Conservation (phyloP, 2,113 vertebrate genomes). For the Phalacrocorax aristotelis region DNA sequence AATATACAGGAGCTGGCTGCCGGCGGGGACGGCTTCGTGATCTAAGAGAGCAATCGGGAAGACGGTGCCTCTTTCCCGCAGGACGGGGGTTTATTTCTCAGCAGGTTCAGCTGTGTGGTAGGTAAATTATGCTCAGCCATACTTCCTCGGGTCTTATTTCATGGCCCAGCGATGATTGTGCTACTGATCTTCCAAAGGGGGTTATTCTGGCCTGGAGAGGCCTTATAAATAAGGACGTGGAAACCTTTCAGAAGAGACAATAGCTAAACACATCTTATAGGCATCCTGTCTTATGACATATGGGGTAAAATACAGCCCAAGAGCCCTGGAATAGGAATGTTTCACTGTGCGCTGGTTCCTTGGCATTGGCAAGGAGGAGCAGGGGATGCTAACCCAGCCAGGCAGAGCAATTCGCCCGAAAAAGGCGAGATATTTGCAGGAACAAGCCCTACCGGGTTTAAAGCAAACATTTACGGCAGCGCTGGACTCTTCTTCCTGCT, state of each 20-base stretch:
- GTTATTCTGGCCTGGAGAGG: neutral
- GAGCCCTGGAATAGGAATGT: neutral
- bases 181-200: neutral
- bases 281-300: neutral
- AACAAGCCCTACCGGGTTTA: neutral
- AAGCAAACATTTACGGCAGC: rapidly evolving
- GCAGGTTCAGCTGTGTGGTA: neutral
- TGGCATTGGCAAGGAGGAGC: neutral
- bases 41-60: neutral
- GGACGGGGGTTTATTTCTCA: neutral
- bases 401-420: rapidly evolving
- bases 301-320: neutral
- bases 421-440: neutral
- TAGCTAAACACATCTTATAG: rapidly evolving
- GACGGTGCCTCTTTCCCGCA: neutral
- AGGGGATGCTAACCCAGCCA: neutral
- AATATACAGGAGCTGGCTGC: neutral
- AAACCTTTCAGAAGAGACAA: neutral
- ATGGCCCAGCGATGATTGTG: neutral
- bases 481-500: rapidly evolving
- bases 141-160: neutral
- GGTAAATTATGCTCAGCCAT: neutral
- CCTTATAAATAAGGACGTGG: neutral
- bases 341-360: neutral
- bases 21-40: neutral